Percentiles rank a stretch among this genome's conserved stretches.
Conservation (phyloP, 2,888 invertebrate genomes). For the Saturnia japonica region DNA sequence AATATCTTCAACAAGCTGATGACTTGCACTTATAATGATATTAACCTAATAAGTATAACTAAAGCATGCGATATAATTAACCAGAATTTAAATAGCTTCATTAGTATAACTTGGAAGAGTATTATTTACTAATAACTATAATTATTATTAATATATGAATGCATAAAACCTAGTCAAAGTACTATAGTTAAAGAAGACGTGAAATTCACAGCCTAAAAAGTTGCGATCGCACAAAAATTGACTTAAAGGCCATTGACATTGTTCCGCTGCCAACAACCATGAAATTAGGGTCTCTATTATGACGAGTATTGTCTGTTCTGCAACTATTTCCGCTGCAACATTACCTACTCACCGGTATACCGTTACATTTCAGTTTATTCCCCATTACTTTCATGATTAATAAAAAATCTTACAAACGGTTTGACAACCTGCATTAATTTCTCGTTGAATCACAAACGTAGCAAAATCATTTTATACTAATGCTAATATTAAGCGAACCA, state of each 20-base stretch:
- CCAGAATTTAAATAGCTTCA: neutral
- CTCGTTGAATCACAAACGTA: no score
- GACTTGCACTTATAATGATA: neutral
- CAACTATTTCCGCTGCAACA: constrained; percentile 61
- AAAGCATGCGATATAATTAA: neutral
- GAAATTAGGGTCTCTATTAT: constrained; percentile 59
- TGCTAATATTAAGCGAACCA: no score
- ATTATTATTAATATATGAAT: neutral
- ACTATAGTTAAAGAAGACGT: neutral
- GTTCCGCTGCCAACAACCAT: constrained; percentile 69
- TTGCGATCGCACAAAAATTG: constrained; percentile 23
- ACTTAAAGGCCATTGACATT: constrained; percentile 62
- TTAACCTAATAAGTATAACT: neutral
- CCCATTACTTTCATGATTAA: neutral
- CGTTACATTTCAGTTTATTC: constrained; percentile 48
- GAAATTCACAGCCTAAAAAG: neutral
- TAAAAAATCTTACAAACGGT: neutral
- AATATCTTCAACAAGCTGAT: neutral
- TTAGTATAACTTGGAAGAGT: neutral
- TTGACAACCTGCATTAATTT: no score
- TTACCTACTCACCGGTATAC: constrained; percentile 48
- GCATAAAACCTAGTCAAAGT: neutral
- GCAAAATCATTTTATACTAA: no score
- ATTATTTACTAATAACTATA: neutral
- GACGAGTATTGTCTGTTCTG: constrained; percentile 55